phyloP scores from a whole-genome alignment of 2,797 vertebrate genomes.

The Clamator glandarius region DNA sequence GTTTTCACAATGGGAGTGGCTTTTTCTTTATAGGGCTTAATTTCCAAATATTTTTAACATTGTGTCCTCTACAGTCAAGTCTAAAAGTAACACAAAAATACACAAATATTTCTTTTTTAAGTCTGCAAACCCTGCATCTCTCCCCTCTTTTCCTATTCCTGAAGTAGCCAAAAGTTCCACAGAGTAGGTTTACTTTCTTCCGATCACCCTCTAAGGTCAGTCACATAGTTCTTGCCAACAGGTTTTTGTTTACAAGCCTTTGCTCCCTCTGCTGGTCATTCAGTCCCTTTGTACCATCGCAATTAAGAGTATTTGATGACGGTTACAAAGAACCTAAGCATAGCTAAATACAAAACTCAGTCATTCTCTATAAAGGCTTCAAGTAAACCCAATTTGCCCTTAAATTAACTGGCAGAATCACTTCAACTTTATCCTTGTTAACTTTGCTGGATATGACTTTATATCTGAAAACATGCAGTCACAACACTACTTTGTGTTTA shows the following conservation, averaged over 20 bases:
- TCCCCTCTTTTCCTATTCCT: background rate
- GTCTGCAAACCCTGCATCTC: background rate
- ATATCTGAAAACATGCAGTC: background rate
- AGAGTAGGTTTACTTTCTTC: background rate
- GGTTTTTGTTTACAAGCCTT: background rate
- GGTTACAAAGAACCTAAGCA: background rate
- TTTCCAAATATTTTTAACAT: background rate
- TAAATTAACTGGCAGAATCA: background rate
- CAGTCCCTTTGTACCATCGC: background rate
- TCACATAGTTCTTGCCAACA: background rate
- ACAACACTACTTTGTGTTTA: background rate
- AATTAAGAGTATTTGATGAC: background rate
- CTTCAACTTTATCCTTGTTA: background rate
- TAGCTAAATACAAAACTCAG: background rate
- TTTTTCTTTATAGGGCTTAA: background rate
- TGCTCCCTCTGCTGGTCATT: slow-evolving; percentile 55
- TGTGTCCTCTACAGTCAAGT: background rate
- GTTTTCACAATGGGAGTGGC: accelerated
- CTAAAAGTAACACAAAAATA: background rate
- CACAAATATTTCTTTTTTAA: background rate
- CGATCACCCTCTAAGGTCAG: background rate
- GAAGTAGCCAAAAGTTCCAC: background rate
- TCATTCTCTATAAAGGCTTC: background rate
- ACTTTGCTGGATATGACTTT: background rate
- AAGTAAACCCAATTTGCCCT: background rate